Conservation (phyloP, 2,797 vertebrate genomes). For the Taenioides sp. region DNA sequence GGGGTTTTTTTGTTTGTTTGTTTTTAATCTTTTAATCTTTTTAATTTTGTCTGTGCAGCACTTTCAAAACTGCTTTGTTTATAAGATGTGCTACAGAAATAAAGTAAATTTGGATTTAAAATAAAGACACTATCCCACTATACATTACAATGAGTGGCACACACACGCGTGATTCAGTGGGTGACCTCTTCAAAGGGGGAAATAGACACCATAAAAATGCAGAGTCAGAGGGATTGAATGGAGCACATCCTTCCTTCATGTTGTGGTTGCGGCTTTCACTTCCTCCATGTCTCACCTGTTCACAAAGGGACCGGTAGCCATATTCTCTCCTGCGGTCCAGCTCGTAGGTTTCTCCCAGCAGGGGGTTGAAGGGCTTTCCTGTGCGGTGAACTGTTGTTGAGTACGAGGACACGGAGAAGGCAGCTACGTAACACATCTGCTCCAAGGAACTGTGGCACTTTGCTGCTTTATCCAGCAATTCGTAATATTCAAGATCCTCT, state of each 20-base stretch:
- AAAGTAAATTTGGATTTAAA: too few relatives aligned
- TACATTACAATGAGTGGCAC: background rate
- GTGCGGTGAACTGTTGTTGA: conserved; percentile 95
- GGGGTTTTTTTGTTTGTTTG: too few relatives aligned
- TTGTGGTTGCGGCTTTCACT: conserved; percentile 5
- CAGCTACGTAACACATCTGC: conserved; percentile 93
- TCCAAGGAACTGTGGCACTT: conserved; percentile 90
- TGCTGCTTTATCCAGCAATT: conserved; percentile 87
- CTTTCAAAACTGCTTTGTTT: too few relatives aligned
- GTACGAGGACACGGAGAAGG: conserved; percentile 95
- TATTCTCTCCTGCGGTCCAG: conserved; percentile 90
- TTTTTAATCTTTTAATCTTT: too few relatives aligned
- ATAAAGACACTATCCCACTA: background rate
- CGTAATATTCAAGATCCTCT: conserved; percentile 93
- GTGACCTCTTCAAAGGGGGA: conserved; percentile 4
- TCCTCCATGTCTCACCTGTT: conserved; percentile 78
- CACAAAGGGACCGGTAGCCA: conserved; percentile 93
- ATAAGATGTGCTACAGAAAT: too few relatives aligned
- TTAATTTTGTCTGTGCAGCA: too few relatives aligned
- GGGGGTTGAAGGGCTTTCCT: conserved; percentile 96
- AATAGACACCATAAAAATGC: conserved; percentile 2
- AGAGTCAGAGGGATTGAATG: background rate
- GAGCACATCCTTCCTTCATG: conserved; percentile 7
- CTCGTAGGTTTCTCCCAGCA: conserved; percentile 94
- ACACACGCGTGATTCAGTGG: background rate